These are phyloP conservation scores for Acanthis flammea DNA, from an alignment of 2,797 vertebrate species.

Conservation along the genomic window DNA sequence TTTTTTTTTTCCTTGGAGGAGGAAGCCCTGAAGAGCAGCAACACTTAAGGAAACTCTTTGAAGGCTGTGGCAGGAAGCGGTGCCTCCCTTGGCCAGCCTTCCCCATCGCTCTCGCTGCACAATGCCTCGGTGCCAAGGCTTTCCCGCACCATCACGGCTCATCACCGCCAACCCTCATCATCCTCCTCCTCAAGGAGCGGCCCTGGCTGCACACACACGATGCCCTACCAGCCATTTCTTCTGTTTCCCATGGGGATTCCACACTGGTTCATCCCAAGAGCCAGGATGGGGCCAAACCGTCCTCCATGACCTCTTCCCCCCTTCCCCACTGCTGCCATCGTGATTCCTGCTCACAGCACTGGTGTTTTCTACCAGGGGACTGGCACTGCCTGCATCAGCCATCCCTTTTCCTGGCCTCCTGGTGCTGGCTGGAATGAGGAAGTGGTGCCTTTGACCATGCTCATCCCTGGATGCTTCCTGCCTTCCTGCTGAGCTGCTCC, in stretches of 20 bases:
- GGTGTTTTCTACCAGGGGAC: neutral
- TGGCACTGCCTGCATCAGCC: neutral
- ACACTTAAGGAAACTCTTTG: slow-evolving; percentile 42
- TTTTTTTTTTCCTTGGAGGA: neutral
- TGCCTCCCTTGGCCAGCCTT: neutral
- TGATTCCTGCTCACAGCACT: rapidly evolving
- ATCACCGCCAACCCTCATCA: neutral
- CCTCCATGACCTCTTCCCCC: rapidly evolving
- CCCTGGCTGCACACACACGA: rapidly evolving
- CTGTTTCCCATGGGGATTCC: neutral
- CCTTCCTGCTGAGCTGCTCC: neutral
- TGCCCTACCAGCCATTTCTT: neutral
- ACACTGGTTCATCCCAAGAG: neutral
- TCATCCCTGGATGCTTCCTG: neutral
- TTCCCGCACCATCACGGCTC: rapidly evolving
- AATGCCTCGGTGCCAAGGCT: neutral
- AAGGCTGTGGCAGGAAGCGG: neutral
- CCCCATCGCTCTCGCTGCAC: neutral
- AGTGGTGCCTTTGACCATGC: rapidly evolving
- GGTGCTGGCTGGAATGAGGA: neutral
- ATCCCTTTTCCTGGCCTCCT: rapidly evolving
- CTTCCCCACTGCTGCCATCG: neutral
- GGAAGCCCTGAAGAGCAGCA: slow-evolving; percentile 5
- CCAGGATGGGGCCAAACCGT: rapidly evolving
- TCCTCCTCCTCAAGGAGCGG: neutral